Evolutionary conservation across 2,888 invertebrate genomes (phyloP), one percentile per base, ranked within the genome.

Genomic region (Polymixis lichenea): DNA sequence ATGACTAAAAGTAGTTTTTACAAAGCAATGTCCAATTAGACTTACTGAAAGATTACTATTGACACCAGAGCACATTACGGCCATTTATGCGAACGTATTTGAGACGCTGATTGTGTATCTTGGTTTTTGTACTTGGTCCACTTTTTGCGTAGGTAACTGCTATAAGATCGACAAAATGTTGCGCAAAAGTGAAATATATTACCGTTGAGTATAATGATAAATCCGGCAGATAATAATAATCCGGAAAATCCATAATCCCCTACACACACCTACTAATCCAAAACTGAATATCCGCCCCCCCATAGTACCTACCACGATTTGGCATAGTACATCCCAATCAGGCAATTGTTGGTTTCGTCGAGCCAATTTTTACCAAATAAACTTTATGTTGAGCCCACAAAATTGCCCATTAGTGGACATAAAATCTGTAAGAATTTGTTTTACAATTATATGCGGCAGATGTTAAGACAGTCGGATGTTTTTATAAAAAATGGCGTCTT

Each of bases 341-440:
- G 49, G 28, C 22, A 49, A 73, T 72, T 78, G 65, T 71, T 75
- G 55, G 51, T 77, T 79, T 79, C 61, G 55, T 51, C 3, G 25
- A 77, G 28, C 32, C 75, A 79, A 60, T 74, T 73, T 78, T 72
- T 81, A 66, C 71, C 8, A 77, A 81, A 83, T 68, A 19, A 53
- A 67, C 49, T 67, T n/a, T 74, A 76, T 76, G 72, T 56, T 61
- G 64, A 68, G 60, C 28, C 56, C 78, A 67, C 25, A 55, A 67
- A 65, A 84, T 67, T 72, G n/a, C 55, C 72, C 71, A 74, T 75
- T 69, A 58, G 32, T 72, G 76, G 70, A 25, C 75, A 74, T 67
- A 70, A 76, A 75, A 60, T 60, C 19, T 32, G 11, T 60, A 32
- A 22, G 32, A 32, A 60, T 22, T 60, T 13, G 22, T 32, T 22